Conservation (phyloP, 1,140 invertebrate genomes). For the Chrysomallon squamiferum region DNA sequence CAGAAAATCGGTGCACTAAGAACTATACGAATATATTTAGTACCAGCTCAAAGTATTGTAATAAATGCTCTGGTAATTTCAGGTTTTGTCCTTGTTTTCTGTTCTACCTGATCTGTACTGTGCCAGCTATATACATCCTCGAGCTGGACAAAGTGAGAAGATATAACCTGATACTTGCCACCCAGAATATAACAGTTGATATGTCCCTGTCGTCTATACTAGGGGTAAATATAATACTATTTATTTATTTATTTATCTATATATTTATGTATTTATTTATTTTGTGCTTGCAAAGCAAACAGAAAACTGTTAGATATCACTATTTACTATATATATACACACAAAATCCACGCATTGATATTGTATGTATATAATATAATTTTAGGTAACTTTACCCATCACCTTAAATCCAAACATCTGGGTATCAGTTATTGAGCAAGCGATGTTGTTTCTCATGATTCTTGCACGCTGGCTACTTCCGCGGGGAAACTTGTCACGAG, state of each 20-base stretch:
- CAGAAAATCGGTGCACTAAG: too few relatives aligned
- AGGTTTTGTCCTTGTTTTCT: constrained; percentile 52
- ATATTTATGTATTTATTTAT: too few relatives aligned
- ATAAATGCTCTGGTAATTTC: too few relatives aligned
- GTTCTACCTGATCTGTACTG: constrained; percentile 30
- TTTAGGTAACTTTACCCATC: constrained; percentile 22
- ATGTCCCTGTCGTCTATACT: constrained; percentile 15
- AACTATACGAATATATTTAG: too few relatives aligned
- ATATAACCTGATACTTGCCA: constrained; percentile 16
- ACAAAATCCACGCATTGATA: too few relatives aligned
- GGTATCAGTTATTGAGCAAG: constrained; percentile 75
- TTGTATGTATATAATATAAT: too few relatives aligned
- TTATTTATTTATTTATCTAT: too few relatives aligned
- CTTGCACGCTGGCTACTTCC: constrained; percentile 85
- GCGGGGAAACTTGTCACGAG: constrained; percentile 80
- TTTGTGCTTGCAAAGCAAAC: too few relatives aligned
- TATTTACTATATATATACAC: too few relatives aligned
- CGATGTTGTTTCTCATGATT: constrained; percentile 85
- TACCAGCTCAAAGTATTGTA: too few relatives aligned
- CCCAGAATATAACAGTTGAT: constrained; percentile 14
- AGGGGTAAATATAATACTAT: constrained; percentile 64
- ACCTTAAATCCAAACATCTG: constrained; percentile 24
- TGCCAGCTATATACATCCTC: constrained; percentile 47
- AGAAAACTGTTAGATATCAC: too few relatives aligned
- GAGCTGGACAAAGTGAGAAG: constrained; percentile 33